Evolutionary conservation across 2,113 vertebrate genomes (phyloP), one percentile per base, ranked within the genome.

Genomic region (Takifugu bimaculatus): DNA sequence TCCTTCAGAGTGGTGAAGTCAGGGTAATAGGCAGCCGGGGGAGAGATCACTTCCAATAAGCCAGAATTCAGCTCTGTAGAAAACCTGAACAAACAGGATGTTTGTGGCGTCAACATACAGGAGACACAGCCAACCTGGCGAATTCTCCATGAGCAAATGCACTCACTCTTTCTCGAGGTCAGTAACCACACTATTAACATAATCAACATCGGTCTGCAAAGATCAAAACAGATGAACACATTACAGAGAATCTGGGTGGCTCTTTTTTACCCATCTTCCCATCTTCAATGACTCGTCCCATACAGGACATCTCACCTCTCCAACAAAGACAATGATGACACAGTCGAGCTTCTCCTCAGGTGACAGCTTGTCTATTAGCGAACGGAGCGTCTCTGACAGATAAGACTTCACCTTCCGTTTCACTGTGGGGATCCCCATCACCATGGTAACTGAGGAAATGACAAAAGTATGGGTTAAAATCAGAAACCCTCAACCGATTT

Each of bases 391-490:
- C 89, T 99, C 96, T 50, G 92, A 91, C 87, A 99, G 93, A 81
- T 99, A 99, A 42, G 97, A 98, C 89, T 94, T 98, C 77, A 99
- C 95, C 92, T 98, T 94, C 77, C 97, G 91, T 88, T 94, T 98
- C 88, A 99, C 97, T 9, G 97, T 99, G 68, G 97, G 97, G 85
- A 99, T 96, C 69, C 97, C 97, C 97, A 99, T 98, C 75, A 98
- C 96, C 90, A 99, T 93, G 81, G 97, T 97, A 89, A 98, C 97
- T 98, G 90, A 47, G 87, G 85, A 52, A 48, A 32, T 45, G 39
- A 65, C 5, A 57, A 1, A 26, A 53, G 11, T 28, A 45, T 0
- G n/a, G 51, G 12, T 13, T 9, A 53, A 75, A 63, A 72, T 27
- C 12, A 49, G 25, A 25, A 65, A 59, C 11, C 27, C 12, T 15